Conservation (phyloP, 1,140 invertebrate species). For the Heterodera carotae region DNA sequence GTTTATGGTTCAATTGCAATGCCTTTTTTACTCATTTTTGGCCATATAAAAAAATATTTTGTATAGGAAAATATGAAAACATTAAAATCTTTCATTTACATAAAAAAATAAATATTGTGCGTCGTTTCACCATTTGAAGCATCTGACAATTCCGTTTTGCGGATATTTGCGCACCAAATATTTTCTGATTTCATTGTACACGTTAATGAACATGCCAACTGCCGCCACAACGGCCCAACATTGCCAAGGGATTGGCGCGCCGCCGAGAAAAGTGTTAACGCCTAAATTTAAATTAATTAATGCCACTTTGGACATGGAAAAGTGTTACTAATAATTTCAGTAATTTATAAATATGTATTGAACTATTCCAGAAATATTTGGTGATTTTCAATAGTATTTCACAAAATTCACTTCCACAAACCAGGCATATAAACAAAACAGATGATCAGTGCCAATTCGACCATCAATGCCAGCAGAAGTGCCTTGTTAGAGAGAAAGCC, state of each 20-base stretch:
- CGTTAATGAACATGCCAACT: constrained; percentile 42
- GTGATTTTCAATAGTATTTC: not conserved
- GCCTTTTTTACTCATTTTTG: too few relatives aligned
- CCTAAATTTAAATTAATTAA: constrained; percentile 33
- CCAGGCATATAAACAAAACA: constrained; percentile 48
- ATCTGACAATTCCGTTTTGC: constrained; percentile 25
- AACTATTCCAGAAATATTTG: too few relatives aligned
- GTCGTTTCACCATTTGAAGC: constrained; percentile 31
- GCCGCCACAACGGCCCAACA: constrained; percentile 49
- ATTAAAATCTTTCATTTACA: too few relatives aligned
- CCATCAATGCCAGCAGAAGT: constrained; percentile 37
- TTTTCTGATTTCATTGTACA: constrained; percentile 50
- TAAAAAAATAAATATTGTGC: too few relatives aligned
- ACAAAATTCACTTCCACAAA: constrained; percentile 20
- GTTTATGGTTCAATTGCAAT: too few relatives aligned
- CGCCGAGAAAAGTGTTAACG: constrained; percentile 44
- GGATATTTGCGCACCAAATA: constrained; percentile 36
- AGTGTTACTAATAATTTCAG: too few relatives aligned
- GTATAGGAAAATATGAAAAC: too few relatives aligned
- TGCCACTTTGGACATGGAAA: not conserved
- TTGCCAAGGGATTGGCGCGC: constrained; percentile 45
- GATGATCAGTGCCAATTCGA: constrained; percentile 40
- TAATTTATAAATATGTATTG: too few relatives aligned
- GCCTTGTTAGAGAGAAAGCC: constrained; percentile 48
- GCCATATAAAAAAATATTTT: too few relatives aligned